Percentiles rank a stretch among this genome's conserved stretches.
These are phyloP conservation scores for Cistogaster globosa DNA, from an alignment of 2,888 invertebrate genomes.

Conservation along the genomic window DNA sequence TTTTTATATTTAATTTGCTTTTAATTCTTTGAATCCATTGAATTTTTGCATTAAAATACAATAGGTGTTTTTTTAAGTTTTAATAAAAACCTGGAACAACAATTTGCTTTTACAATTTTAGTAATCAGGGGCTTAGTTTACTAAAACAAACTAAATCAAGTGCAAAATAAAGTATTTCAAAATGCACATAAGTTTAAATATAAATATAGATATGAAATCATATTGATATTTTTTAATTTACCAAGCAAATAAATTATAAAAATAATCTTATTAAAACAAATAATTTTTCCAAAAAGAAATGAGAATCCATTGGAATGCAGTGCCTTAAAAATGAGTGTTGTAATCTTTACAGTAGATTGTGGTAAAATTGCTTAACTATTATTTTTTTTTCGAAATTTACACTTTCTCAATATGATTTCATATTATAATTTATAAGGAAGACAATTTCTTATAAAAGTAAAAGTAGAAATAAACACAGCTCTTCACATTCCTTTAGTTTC, in stretches of 20 bases:
- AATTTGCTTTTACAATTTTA: slow-evolving; percentile 11
- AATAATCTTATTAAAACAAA: slow-evolving; percentile 9
- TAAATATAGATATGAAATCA: slow-evolving; percentile 50
- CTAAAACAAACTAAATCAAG: slow-evolving; percentile 58
- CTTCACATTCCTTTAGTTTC: slow-evolving; percentile 64
- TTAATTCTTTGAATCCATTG: background rate
- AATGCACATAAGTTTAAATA: too few relatives aligned
- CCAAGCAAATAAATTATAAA: slow-evolving; percentile 13
- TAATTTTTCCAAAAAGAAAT: slow-evolving; percentile 24
- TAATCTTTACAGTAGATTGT: slow-evolving; percentile 51
- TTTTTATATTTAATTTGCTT: background rate
- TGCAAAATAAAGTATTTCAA: too few relatives aligned
- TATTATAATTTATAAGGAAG: slow-evolving; percentile 20
- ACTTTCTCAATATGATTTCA: slow-evolving; percentile 66
- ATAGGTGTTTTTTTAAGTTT: background rate
- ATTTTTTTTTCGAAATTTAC: slow-evolving; percentile 27
- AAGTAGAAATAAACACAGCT: slow-evolving; percentile 9
- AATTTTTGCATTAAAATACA: background rate
- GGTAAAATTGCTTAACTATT: slow-evolving; percentile 31
- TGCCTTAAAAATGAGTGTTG: slow-evolving; percentile 69
- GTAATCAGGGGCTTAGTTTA: slow-evolving; percentile 53
- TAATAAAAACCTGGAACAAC: background rate
- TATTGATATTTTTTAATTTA: slow-evolving; percentile 52
- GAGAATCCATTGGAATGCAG: slow-evolving; percentile 62
- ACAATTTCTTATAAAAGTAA: slow-evolving; percentile 25